phyloP scores from a whole-genome alignment of 2,797 vertebrate species.

The Jordanella pulchra region DNA sequence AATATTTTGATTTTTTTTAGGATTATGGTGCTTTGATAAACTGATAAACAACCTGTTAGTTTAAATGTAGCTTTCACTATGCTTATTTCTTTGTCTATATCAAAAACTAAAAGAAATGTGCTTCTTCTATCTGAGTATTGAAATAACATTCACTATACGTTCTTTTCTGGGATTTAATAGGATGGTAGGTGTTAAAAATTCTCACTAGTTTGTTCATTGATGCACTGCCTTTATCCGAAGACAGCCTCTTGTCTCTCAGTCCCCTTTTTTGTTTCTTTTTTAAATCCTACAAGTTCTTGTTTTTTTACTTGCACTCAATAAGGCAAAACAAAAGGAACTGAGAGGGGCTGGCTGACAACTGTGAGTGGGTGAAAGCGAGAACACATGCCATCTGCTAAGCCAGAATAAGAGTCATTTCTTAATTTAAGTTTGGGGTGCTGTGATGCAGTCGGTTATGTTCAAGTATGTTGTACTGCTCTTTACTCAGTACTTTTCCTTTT shows the following conservation, averaged over 20 bases:
- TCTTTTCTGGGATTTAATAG: neutral
- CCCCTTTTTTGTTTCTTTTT: constrained; percentile 8
- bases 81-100: neutral
- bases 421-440: constrained; percentile 21
- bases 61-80: neutral
- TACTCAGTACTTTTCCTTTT: constrained; percentile 60
- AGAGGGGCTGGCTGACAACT: constrained; percentile 30
- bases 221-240: neutral
- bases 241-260: constrained; percentile 10
- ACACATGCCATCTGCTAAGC: constrained; percentile 55
- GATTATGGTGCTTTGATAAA: neutral
- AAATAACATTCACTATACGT: neutral
- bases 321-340: constrained; percentile 40
- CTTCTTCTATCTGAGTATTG: neutral
- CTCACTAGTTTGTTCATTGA: neutral
- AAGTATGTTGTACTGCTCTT: constrained; percentile 23
- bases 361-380: constrained; percentile 62
- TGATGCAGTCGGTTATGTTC: constrained; percentile 28
- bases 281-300: constrained; percentile 29
- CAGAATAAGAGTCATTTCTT: constrained; percentile 24
- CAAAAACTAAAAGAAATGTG: too few species aligned
- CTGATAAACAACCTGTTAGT: neutral
- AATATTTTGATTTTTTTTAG: neutral
- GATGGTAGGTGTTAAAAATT: neutral
- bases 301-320: constrained; percentile 12